Base-by-base conservation (phyloP, 1,140 invertebrate genomes). In the Propsilocerus akamusi region DNA sequence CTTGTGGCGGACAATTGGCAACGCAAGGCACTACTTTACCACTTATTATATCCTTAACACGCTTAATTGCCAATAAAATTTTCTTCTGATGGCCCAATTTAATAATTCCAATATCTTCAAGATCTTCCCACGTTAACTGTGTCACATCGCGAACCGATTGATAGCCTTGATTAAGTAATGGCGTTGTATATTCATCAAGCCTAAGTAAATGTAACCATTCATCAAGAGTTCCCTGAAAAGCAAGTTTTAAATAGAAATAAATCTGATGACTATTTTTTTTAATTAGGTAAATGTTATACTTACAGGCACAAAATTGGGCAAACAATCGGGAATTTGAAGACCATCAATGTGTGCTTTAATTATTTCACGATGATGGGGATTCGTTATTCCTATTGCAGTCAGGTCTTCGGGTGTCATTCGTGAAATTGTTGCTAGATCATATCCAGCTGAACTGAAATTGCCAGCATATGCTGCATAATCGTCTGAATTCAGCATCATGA, bases 101-200 rank as follows among this genome's bases (percentile, higher is more conserved):
- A 25, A 90, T 80, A 55, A 99, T 96, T 47, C 96, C 96, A 64
- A 97, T 95, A 60, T 99, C 96, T 71, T 99, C 96, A 55, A 99
- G 76, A 71, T 99, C 96, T 72, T 99, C 96, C 92, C 94, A 97
- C 52, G 88, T 91, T 30, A 98, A 76, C 60, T 96, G 90, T 28
- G 87, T 88, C 46, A 88, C 85, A 65, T 89, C 83, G 57, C 95
- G 85, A 41, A 99, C 89, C 17, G 83, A 86, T 54, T 82, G 78
- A 71, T 97, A 98, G 49, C 92, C 92, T 70, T 99, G 93, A 54
- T 83, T 81, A 54, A 85, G 75, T 46, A 98, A 73, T 34, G 85
- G 84, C 24, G 81, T 78, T 20, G 83, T 80, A 65, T 98, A 98
- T 65, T 96, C 89, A 60, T 93, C 88, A 47, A 98, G 72, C 54